Percentiles rank a stretch among this genome's conserved stretches.
These are phyloP conservation scores for Saimiri boliviensis DNA, from an alignment of 2,113 vertebrate genomes.

Conservation along the genomic window DNA sequence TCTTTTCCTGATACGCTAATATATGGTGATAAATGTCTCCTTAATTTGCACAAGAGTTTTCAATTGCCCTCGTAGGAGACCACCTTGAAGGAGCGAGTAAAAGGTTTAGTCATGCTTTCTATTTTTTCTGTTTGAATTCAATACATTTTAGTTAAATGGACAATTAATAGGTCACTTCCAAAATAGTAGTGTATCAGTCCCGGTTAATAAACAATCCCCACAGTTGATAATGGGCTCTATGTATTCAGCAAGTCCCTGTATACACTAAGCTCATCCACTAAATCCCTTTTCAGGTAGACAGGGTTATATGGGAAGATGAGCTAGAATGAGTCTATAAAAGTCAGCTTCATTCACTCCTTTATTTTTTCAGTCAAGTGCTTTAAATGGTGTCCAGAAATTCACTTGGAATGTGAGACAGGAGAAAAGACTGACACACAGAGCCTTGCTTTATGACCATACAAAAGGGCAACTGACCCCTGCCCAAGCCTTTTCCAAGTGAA, in stretches of 20 bases:
- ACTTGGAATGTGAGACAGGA: conserved; percentile 92
- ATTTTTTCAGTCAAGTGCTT: conserved; percentile 94
- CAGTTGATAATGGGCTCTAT: conserved; percentile 86
- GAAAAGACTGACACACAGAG: conserved; percentile 90
- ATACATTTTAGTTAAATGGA: conserved; percentile 95
- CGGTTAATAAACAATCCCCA: conserved; percentile 88
- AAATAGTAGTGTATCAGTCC: conserved; percentile 87
- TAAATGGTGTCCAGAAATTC: conserved; percentile 89
- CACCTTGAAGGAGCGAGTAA: conserved; percentile 93
- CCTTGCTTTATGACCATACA: conserved; percentile 87
- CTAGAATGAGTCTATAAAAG: conserved; percentile 99
- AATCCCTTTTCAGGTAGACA: conserved; percentile 93
- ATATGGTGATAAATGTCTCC: conserved; percentile 89
- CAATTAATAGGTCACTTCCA: conserved; percentile 97
- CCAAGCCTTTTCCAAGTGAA: conserved; percentile 87
- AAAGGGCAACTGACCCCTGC: conserved; percentile 89
- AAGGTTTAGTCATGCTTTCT: conserved; percentile 95
- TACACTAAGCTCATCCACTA: conserved; percentile 91
- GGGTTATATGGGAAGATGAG: conserved; percentile 97
- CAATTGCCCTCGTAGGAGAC: conserved; percentile 85
- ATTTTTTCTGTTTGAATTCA: conserved; percentile 91
- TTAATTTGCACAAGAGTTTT: conserved; percentile 94
- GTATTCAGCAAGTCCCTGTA: conserved; percentile 88
- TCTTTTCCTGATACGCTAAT: conserved; percentile 72
- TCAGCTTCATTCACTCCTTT: conserved; percentile 97